Percentiles rank a stretch among this genome's conserved stretches.
These are phyloP conservation scores for Takifugu flavidus DNA, from an alignment of 2,113 vertebrate species.

Conservation along the genomic window DNA sequence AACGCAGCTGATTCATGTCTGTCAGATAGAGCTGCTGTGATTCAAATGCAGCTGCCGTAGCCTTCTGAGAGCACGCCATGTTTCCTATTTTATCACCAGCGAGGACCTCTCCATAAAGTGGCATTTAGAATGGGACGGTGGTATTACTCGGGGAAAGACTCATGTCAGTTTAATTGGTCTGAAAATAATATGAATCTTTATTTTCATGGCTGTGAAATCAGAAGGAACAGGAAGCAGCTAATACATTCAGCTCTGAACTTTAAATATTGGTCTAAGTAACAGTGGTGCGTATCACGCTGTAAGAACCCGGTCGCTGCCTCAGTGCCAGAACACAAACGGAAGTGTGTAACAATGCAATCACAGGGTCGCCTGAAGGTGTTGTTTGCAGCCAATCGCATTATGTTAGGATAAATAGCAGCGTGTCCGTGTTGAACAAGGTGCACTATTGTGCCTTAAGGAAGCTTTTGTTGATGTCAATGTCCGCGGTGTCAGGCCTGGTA, in stretches of 20 bases:
- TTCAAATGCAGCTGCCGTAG: conserved; percentile 36
- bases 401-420: neutral
- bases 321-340: no score
- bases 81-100: conserved; percentile 8
- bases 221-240: no score
- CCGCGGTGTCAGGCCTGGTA: no score
- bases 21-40: conserved; percentile 26
- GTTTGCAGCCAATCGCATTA: neutral
- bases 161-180: no score
- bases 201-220: no score
- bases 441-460: neutral
- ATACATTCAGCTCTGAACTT: no score
- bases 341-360: no score
- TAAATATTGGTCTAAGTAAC: no score
- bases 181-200: no score
- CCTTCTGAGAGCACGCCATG: conserved; percentile 4
- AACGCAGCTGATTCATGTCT: conserved; percentile 32
- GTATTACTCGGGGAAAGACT: neutral
- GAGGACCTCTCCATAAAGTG: conserved; percentile 1
- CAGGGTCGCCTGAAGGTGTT: no score
- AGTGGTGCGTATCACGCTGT: no score
- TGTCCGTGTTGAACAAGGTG: neutral
- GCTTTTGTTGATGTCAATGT: neutral
- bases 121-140: neutral
- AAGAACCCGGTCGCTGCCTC: no score